phyloP scores from a whole-genome alignment of 2,888 invertebrate genomes.

The Thecocarcelia acutangulata region DNA sequence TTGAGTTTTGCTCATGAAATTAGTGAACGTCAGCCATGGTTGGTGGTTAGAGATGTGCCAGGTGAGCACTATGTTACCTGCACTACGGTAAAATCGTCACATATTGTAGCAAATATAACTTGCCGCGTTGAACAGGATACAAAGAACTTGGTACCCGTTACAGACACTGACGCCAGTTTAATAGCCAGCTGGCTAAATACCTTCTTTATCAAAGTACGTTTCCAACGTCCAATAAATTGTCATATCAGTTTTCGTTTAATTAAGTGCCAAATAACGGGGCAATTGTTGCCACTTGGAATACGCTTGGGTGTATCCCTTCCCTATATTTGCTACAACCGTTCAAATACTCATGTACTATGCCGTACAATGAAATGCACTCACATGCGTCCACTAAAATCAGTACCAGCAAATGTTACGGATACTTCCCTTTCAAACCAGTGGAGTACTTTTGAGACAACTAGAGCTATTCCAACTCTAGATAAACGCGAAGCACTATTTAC shows the following conservation, averaged over 20 bases:
- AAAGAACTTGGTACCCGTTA: conserved; percentile 85
- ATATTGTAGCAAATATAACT: conserved; percentile 90
- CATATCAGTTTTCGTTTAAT: conserved; percentile 91
- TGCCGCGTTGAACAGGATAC: conserved; percentile 87
- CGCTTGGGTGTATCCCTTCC: conserved; percentile 90
- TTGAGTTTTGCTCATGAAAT: conserved; percentile 85
- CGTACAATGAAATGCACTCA: conserved; percentile 83
- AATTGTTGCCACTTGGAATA: conserved; percentile 86
- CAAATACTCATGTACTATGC: conserved; percentile 85
- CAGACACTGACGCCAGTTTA: conserved; percentile 82
- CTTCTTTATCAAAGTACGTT: conserved; percentile 86
- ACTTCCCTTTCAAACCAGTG: conserved; percentile 77
- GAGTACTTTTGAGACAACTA: conserved; percentile 84
- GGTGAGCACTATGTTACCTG: conserved; percentile 91
- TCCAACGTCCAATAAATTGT: conserved; percentile 87
- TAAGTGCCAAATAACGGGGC: conserved; percentile 83
- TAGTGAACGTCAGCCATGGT: conserved; percentile 89
- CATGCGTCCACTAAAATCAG: conserved; percentile 83
- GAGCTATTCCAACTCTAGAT: conserved; percentile 83
- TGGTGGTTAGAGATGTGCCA: conserved; percentile 88
- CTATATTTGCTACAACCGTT: conserved; percentile 85
- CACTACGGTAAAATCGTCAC: conserved; percentile 90
- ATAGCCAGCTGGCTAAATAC: conserved; percentile 88
- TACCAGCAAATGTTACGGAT: conserved; percentile 74
- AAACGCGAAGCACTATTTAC: conserved; percentile 90